Base-by-base conservation (phyloP, 2,888 invertebrate species). In the Parnassius smintheus region DNA sequence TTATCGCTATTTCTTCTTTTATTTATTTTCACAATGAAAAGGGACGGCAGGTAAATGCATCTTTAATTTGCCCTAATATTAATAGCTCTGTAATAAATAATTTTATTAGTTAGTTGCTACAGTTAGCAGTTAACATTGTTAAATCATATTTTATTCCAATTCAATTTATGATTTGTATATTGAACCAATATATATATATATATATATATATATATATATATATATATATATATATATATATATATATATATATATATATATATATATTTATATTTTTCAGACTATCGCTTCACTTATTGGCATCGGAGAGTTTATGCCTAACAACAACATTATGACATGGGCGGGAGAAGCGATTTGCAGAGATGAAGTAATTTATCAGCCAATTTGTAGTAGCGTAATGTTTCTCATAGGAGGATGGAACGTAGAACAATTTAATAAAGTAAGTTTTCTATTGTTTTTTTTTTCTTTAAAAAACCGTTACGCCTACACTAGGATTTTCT, bases 321-420 rank as follows among this genome's bases (percentile, higher is more conserved):
- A 90, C 55, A 82, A 74, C 48, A 77, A 83, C 10, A 85, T 95
- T 11, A 78, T 92, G 68, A 85, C 84, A 1, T 85, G 90, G 72
- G 80, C 92, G 25, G 92, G 91, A 52, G 74, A 86, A 56, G 62
- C 81, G 0, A 67, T 92, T 0, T 95, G 95, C 69, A 82, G 82
- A 55, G 92, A 92, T 64, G 86, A 88, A 1, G 86, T 86, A 1
- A 66, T 86, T 12, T 91, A 92, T 59, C 94, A 93, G 68, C 93
- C 85, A 2, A 72, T 96, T 9, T 96, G 96, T 80, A 90, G 92
- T 52, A 95, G 94, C 75, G 80, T 94, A 1, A 75, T 96, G 13
- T 96, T 96, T 77, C 80, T 96, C 8, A 70, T 96, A 2, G 92
- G 89, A 9, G 95, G 95, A 12, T 94, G 92, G 75, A 93, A 94